phyloP scores from a whole-genome alignment of 2,888 invertebrate species.

The Cephus spinipes region DNA sequence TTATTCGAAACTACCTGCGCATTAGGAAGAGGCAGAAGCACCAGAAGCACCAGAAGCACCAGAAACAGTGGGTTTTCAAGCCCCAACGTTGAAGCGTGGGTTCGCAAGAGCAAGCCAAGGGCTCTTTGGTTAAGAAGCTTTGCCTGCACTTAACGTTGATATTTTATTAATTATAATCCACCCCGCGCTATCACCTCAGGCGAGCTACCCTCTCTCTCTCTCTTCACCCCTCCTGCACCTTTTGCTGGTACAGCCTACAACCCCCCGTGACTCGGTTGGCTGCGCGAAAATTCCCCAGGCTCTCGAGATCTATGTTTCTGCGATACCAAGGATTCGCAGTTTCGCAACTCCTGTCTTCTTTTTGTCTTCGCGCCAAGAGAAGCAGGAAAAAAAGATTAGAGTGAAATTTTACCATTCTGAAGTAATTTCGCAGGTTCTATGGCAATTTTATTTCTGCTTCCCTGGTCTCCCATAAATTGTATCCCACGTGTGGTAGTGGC shows the following conservation, averaged over 20 bases:
- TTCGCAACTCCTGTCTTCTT: background rate
- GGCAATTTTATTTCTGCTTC: too few species aligned
- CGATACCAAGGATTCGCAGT: background rate
- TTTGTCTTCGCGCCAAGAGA: background rate
- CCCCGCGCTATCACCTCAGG: slow-evolving; percentile 16
- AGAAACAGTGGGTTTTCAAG: slow-evolving; percentile 4
- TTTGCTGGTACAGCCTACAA: background rate
- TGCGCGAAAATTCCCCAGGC: background rate
- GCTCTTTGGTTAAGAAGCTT: slow-evolving; percentile 52
- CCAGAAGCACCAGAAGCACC: slow-evolving; percentile 16
- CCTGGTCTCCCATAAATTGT: too few species aligned
- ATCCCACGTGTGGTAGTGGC: too few species aligned
- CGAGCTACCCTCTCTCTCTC: background rate
- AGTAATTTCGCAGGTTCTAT: too few species aligned
- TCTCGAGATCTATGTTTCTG: background rate
- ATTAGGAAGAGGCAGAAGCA: slow-evolving; percentile 15
- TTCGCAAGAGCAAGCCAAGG: slow-evolving; percentile 18
- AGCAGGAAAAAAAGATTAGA: too few species aligned
- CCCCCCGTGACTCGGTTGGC: background rate
- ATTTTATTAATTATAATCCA: slow-evolving; percentile 54
- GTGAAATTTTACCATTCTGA: too few species aligned
- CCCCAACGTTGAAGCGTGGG: background rate
- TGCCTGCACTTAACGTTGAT: slow-evolving; percentile 51
- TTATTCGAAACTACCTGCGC: slow-evolving; percentile 17
- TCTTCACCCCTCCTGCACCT: background rate